Evolutionary conservation across 2,113 vertebrate genomes (phyloP).

Genomic region (Sarotherodon lohbergeri): DNA sequence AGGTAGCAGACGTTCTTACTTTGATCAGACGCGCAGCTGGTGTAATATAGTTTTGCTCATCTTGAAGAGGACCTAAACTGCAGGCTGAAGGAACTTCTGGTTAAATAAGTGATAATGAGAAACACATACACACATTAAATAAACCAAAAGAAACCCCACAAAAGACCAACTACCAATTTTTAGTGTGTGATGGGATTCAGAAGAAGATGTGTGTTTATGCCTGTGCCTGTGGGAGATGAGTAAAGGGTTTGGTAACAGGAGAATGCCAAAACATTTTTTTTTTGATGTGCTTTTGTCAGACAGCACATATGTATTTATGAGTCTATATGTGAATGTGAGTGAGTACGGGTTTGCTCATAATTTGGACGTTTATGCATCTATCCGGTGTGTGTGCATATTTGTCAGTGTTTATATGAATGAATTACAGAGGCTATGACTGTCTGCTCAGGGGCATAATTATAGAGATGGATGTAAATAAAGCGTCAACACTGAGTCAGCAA

Average conservation of each 20-base stretch:
- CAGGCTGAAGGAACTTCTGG: background rate
- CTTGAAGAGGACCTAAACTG: background rate
- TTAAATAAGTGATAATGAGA: conserved; percentile 10
- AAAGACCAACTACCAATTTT: background rate
- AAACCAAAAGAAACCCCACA: background rate
- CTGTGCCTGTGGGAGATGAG: background rate
- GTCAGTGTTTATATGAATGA: background rate
- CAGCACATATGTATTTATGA: background rate
- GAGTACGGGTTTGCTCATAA: background rate
- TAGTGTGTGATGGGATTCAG: background rate
- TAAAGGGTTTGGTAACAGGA: background rate
- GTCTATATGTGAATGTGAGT: background rate
- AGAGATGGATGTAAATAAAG: conserved; percentile 17
- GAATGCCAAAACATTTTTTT: background rate
- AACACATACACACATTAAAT: background rate
- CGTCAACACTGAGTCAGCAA: background rate
- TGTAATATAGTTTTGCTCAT: background rate
- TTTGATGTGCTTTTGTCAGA: rapidly evolving
- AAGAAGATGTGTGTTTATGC: background rate
- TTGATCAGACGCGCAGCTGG: background rate
- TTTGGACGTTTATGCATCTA: background rate
- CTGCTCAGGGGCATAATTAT: conserved; percentile 15
- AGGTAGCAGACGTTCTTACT: background rate
- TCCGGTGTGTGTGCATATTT: background rate
- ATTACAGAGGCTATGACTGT: background rate